A percentile compares a stretch with the other conserved stretches of the same genome.
Evolutionary conservation across 92 coral and sea anemone species (phyloP).

Genomic region (Ricordea florida): DNA sequence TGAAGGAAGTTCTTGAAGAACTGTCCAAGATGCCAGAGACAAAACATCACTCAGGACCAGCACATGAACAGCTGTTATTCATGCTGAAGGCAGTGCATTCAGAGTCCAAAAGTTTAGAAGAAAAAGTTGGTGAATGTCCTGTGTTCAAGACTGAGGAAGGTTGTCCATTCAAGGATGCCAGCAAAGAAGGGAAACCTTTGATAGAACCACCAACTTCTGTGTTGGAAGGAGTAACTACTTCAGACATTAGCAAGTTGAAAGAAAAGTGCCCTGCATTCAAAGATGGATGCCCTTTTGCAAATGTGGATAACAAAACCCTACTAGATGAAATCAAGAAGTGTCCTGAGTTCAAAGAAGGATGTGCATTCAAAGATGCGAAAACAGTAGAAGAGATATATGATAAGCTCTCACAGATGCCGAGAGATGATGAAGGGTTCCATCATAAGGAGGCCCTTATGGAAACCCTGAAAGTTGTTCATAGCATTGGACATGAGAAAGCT

Average conservation of each 20-base stretch:
- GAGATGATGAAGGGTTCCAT: conserved; percentile 58
- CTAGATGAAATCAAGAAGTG: conserved; percentile 84
- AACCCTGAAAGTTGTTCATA: conserved; percentile 87
- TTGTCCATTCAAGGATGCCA: conserved; percentile 81
- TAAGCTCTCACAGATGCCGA: conserved; percentile 83
- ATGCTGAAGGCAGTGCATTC: conserved; percentile 68
- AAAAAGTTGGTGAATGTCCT: conserved; percentile 76
- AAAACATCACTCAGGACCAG: conserved; percentile 67
- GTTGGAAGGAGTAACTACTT: conserved; percentile 45
- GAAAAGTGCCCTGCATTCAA: conserved; percentile 93
- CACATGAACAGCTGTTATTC: conserved; percentile 64
- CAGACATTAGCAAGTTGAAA: conserved; percentile 72
- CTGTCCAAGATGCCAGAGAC: conserved; percentile 75
- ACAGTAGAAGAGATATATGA: conserved; percentile 78
- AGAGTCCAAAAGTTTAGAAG: conserved; percentile 65
- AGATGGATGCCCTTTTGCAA: conserved; percentile 92
- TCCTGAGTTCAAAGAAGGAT: conserved; percentile 93
- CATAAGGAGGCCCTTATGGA: conserved; percentile 78
- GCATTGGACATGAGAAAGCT: conserved; percentile 71
- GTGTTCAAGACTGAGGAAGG: conserved; percentile 76
- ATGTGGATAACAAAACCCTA: conserved; percentile 66
- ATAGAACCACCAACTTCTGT: conserved; percentile 73
- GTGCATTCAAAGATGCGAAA: conserved; percentile 87
- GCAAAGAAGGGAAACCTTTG: conserved; percentile 73
- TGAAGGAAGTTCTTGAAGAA: conserved; percentile 67